Evolutionary conservation across 2,797 vertebrate species (phyloP), one percentile per base, ranked within the genome.

Genomic region (Tamandua tetradactyla): DNA sequence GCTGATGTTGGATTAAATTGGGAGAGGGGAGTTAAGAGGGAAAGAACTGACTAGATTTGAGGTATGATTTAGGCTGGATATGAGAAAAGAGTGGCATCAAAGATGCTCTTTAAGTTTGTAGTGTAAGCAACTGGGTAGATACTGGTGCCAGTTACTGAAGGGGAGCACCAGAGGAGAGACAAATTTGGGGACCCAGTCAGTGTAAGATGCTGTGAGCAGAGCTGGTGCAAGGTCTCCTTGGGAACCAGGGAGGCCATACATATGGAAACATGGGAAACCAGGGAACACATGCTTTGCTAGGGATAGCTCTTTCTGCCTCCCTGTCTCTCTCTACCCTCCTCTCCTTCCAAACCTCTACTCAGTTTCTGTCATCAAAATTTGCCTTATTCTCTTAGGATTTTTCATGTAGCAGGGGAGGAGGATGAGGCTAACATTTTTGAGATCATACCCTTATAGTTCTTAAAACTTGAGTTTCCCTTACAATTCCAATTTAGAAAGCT

Each of bases 371-470:
- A 37, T 37, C 49, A 42, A 64, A 44, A 55, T 17, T n/a, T 61
- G 64, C 55, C 49, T 78, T 55, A 40, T 69, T 80, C 87, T 80
- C 87, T 82, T 30, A 82, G 82, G 85, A 68, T 79, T 95, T 93
- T 76, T 52, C 44, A 76, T 8, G 7, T n/a, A 59, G 47, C 30
- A 15, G 64, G 35, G 82, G 72, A 55, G 64, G 55, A 74, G 7
- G 35, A 49, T 30, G 42, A 32, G 42, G 71, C 42, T 89, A 81
- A 85, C 17, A 72, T 55, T 72, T 9, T 61, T 62, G 30, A 55
- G 35, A 44, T 75, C 44, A 22, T 30, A 42, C 49, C 14, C 49
- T 91, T 40, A 59, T 23, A 76, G 69, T 30, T 88, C 30, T 85
- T 44, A 82, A 84, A 82, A 57, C 7, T 55, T 55, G 74, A 83